Conservation (phyloP, 2,113 vertebrate species). For the Pituophis catenifer region DNA sequence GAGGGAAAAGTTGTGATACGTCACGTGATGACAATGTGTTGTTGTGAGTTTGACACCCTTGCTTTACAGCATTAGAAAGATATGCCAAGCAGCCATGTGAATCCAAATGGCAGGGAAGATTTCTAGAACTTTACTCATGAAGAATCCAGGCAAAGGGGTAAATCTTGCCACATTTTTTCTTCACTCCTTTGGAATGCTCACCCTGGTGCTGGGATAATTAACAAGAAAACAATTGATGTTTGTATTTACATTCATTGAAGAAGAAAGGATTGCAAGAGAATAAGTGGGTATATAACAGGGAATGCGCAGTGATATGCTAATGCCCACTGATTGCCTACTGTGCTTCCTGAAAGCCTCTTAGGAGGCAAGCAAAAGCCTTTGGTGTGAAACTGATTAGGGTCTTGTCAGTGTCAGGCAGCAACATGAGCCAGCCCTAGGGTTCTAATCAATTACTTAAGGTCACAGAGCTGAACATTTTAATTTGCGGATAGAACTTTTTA, state of each 20-base stretch:
- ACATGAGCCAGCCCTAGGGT: background rate
- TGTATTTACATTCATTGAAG: background rate
- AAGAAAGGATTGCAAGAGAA: background rate
- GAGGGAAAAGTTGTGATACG: too few species aligned
- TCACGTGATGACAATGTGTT: too few species aligned
- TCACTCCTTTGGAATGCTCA: background rate
- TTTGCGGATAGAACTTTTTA: background rate
- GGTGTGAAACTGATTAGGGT: background rate
- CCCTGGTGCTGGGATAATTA: background rate
- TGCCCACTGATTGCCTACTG: background rate
- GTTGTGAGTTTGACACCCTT: background rate
- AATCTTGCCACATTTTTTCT: background rate
- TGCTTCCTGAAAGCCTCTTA: background rate
- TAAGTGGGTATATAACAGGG: background rate
- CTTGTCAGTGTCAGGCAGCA: background rate
- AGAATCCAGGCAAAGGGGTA: background rate
- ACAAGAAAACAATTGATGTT: background rate
- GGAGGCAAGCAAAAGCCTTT: background rate
- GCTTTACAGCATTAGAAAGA: background rate
- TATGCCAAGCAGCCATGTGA: background rate
- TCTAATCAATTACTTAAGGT: background rate
- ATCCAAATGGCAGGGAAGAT: background rate
- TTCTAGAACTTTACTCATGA: background rate
- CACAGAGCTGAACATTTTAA: background rate
- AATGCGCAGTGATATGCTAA: background rate